Base-by-base conservation (phyloP, 2,888 invertebrate genomes). In the Lasioglossum figueresi region DNA sequence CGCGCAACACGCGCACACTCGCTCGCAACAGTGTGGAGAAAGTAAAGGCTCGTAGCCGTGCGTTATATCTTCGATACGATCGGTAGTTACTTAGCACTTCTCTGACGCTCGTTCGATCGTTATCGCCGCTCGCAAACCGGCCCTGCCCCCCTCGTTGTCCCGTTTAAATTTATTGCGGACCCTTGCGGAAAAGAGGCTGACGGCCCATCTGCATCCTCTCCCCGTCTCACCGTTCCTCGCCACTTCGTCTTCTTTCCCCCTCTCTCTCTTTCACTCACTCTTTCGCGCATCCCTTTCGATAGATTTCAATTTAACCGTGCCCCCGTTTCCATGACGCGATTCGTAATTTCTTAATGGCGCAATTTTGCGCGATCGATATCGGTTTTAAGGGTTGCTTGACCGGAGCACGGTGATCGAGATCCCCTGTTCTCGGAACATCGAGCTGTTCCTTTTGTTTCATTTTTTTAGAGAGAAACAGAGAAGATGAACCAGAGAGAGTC, bases 11-110 rank as follows among this genome's bases (percentile, higher is more conserved):
- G 68, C 40, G 23, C 76, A 12, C 59, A 31, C n/a, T 4, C 59
- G 59, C n/a, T 4, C 56, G 56, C 12, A 56, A 59, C 59, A 27
- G n/a, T 59, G 63, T 3, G 16, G 34, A 1, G 40, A 63, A 23
- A 23, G 4, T 8, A 27, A 8, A 43, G n/a, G 80, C 73, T 83
- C 74, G 76, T 79, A 82, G 83, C 48, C 81, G 77, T 83, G 76
- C 83, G 77, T 81, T 85, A 83, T 93, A 94, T 94, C 93, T 88
- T 68, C 90, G 91, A 92, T 91, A 90, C 92, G 92, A 94, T 94
- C 94, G 92, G 93, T 93, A 93, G 94, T 94, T 94, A 94, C 94
- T 94, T 94, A 94, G 93, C 94, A 94, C 94, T 94, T 94, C 91
- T 92, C 91, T 89, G 93, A 93, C 92, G 92, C 91, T 91, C 91